Percentiles rank a stretch among this genome's conserved stretches.
Evolutionary conservation across 2,888 invertebrate genomes (phyloP).

Genomic region (Heliconius hortense): DNA sequence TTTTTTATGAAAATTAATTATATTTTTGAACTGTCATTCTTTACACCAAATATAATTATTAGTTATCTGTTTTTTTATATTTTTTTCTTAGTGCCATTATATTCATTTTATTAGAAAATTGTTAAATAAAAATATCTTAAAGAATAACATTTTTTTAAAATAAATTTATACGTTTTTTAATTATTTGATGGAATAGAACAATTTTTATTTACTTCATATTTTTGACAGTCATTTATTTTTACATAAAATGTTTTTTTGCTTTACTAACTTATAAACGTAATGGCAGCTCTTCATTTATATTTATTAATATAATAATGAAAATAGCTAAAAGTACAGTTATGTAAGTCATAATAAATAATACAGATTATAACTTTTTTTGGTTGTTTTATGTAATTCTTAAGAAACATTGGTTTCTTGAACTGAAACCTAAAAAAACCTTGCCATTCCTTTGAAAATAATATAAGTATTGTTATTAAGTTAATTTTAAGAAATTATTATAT

Average conservation of each 20-base stretch:
- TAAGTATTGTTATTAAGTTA: slow-evolving; percentile 41
- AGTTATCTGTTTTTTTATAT: slow-evolving; percentile 8
- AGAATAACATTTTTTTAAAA: not conserved
- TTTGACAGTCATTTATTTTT: slow-evolving; percentile 16
- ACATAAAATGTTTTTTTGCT: not conserved
- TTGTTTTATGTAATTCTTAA: not conserved
- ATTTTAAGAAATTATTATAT: slow-evolving; percentile 63
- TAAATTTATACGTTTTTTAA: not conserved
- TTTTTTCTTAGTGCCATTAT: slow-evolving; percentile 19
- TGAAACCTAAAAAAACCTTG: slow-evolving; percentile 51
- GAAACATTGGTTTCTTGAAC: slow-evolving; percentile 21
- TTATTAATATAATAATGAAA: slow-evolving; percentile 8
- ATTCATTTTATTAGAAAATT: not conserved
- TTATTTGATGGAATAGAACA: not conserved
- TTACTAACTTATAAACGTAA: not conserved
- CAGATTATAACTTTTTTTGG: not conserved
- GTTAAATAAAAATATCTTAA: not conserved
- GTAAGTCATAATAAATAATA: not conserved
- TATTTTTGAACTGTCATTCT: not conserved
- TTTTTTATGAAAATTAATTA: not conserved
- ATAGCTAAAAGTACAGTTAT: slow-evolving; percentile 3
- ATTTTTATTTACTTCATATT: not conserved
- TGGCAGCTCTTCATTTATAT: slow-evolving; percentile 19
- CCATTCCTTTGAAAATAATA: slow-evolving; percentile 52
- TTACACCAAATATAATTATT: slow-evolving; percentile 7